Evolutionary conservation across 2,888 invertebrate species (phyloP), one percentile per base, ranked within the genome.

Genomic region (Sthenelais limicola): DNA sequence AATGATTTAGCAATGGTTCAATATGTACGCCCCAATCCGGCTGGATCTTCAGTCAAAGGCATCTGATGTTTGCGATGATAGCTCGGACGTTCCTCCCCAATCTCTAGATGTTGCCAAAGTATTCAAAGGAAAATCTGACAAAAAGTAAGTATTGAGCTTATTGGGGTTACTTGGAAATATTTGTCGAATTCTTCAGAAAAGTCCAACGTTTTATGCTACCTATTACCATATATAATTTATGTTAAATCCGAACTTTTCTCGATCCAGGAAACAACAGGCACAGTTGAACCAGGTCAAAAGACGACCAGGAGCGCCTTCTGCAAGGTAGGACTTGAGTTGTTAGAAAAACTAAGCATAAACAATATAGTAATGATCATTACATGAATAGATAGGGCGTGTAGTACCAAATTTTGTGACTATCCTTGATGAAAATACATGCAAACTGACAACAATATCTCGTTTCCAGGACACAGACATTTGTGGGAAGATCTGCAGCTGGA

Each of bases 1-100:
- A n/a, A n/a, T n/a, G n/a, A n/a, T n/a, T n/a, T n/a, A 86, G 86
- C 85, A 86, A 83, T 85, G 86, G 86, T 85, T 83, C 74, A 82
- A 84, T 76, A 76, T 85, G 79, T 85, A 80, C 76, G 84, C 83
- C 28, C 84, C 83, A 18, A 74, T 81, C 26, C 73, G 85, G 24
- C 77, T 85, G 49, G 83, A 83, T 67, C 77, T 83, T 18, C 47
- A 68, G 26, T n/a, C 24, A 15, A 66, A 38, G 15, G 48, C 32
- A 30, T 51, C 26, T 32, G 70, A 70, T 43, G 49, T 33, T 9
- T 28, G 30, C 12, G 3, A 54, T 24, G 47, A 24, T 7, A 58
- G 33, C 30, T 32, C n/a, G 47, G 33, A 12, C 5, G n/a, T 43
- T 1, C 24, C 58, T 7, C n/a, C 52, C n/a, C 68, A n/a, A 28